Base-by-base conservation (phyloP, 1,140 invertebrate species). In the Bicyclus anynana region DNA sequence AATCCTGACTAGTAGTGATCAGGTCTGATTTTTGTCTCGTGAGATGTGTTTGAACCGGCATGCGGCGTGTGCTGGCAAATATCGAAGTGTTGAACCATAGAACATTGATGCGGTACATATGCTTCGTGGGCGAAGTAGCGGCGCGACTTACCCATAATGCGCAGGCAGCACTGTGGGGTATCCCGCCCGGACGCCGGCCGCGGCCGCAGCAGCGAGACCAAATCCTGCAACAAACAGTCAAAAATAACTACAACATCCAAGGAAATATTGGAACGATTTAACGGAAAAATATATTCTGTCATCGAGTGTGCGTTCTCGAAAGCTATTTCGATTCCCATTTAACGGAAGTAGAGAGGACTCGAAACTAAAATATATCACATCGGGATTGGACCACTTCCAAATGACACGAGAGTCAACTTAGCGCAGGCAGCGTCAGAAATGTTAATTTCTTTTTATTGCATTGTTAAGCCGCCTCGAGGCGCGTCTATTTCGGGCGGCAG, bases 61-160 rank as follows among this genome's bases (percentile, higher is more conserved):
- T 73, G 67, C 77, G 77, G 74, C 65, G 74, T 72, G 84, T 87
- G 84, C 84, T 87, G 82, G 80, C 77, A 85, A 87, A 85, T 84
- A 80, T 79, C 68, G 77, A 76, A 81, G 80, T 83, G 82, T 80
- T 77, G 74, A 83, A 77, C 79, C 79, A 86, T 83, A 77, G 72
- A 86, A 88, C 83, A 86, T 85, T 73, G 69, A 86, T 74, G 74
- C 72, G 64, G 68, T 69, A 85, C 65, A 80, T 59, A 78, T 72
- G 65, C 65, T 14, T 63, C 53, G 35, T 40, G 60, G 53, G 62
- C 54, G 37, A 35, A 44, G 20, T 23, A 7, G 38, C 55, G 42
- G 26, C 62, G 33, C 13, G 33, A 93, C 93, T 94, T 84, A 94
- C 93, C 93, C 93, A 77, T 94, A 94, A 73, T 93, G 93, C 53